phyloP scores from a whole-genome alignment of 2,113 vertebrate species.

The Rhynchomys soricoides region DNA sequence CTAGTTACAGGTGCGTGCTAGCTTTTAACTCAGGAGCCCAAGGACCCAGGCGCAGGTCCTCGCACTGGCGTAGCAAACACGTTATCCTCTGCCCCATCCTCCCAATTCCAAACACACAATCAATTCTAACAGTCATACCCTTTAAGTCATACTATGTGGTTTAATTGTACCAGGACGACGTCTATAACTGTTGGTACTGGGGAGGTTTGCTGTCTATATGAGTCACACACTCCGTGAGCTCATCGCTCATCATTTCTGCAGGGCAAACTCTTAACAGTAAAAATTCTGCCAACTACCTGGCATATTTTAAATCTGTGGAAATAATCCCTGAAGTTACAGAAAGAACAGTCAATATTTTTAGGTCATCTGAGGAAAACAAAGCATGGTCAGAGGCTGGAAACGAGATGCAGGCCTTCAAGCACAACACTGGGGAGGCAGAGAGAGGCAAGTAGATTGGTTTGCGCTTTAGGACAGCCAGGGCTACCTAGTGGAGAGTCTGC shows the following conservation, averaged over 20 bases:
- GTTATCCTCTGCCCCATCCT: not conserved
- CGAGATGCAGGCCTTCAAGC: not conserved
- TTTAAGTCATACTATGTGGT: not conserved
- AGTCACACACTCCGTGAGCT: not conserved
- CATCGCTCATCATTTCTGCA: not conserved
- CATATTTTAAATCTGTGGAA: not conserved
- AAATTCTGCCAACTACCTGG: not conserved
- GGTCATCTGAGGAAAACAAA: not conserved
- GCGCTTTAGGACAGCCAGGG: not conserved
- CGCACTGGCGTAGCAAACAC: not conserved
- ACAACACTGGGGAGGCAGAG: not conserved
- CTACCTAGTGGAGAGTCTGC: not conserved
- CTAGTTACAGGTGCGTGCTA: too few species aligned
- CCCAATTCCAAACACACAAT: not conserved
- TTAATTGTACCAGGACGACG: not conserved
- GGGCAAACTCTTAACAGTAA: not conserved
- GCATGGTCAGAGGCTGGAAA: not conserved
- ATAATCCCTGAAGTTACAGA: not conserved
- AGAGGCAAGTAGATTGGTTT: not conserved
- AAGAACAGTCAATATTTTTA: slow-evolving; percentile 3
- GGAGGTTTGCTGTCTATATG: not conserved
- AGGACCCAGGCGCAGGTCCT: not conserved
- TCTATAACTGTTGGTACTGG: not conserved
- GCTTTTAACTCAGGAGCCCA: not conserved
- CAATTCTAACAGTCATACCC: not conserved